Conservation (phyloP, 2,113 vertebrate genomes). For the Tursiops truncatus region DNA sequence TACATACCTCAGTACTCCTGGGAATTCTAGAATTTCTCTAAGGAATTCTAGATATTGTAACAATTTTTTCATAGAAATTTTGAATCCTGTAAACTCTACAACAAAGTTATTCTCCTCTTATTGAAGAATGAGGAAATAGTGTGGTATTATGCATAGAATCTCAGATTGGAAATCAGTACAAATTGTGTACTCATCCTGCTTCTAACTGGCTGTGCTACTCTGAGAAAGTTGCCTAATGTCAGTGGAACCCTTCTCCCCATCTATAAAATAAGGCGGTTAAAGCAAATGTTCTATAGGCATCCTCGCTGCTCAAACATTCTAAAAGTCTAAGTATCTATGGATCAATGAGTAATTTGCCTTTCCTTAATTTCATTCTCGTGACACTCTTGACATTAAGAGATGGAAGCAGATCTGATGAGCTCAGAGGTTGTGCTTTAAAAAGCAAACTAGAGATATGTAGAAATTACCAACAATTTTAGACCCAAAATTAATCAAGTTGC, state of each 20-base stretch:
- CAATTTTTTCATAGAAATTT: not conserved
- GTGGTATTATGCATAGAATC: not conserved
- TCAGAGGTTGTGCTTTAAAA: constrained; percentile 2
- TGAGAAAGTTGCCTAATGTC: not conserved
- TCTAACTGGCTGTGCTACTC: not conserved
- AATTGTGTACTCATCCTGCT: not conserved
- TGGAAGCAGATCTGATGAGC: not conserved
- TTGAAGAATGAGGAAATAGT: not conserved
- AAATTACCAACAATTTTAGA: not conserved
- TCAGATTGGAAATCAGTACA: not conserved
- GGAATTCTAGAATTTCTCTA: not conserved
- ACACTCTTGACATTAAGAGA: not conserved
- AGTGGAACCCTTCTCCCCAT: not conserved
- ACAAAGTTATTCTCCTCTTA: not conserved
- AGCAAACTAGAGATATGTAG: not conserved
- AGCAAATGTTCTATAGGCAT: not conserved
- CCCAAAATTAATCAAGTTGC: not conserved
- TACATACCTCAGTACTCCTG: not conserved
- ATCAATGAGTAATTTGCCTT: not conserved
- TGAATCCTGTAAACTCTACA: not conserved
- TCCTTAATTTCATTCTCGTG: not conserved
- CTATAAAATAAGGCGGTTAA: not conserved
- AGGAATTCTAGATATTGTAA: not conserved
- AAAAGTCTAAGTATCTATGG: not conserved
- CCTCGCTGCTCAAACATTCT: not conserved